Evolutionary conservation across 2,797 vertebrate genomes (phyloP), one percentile per base, ranked within the genome.

Genomic region (Okamejei kenojei): DNA sequence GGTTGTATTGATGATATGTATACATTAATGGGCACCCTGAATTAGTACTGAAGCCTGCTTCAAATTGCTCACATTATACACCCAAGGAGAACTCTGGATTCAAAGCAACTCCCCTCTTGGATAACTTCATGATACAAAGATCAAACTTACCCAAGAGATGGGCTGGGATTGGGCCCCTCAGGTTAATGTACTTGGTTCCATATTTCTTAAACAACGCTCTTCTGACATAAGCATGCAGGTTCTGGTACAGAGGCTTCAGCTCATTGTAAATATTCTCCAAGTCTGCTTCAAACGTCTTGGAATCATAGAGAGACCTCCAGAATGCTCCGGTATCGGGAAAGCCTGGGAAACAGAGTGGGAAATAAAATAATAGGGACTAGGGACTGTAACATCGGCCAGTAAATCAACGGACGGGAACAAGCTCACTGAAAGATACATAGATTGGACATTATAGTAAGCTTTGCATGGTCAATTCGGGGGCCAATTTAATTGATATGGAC

Each of bases 81-180:
- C 26, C 5, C 45, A 63, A 11, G 29, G 61, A n/a, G 17, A 61
- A 32, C 58, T 88, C 13, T n/a, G 61, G 13, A 32, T 13, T 8
- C 61, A 13, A 84, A 29, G 10, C 10, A 84, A 84, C 8, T 9
- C 7, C 19, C 26, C 21, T 23, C 38, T 45, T 23, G 80, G 54
- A 81, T 58, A 82, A 82, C 21, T 26, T 82, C 13, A 11, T 26
- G 19, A 15, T 68, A 9, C n/a, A 73, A 74, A n/a, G 21, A 23
- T 68, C 54, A 54, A 63, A 81, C 96, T 96, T 95, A 99, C 99
- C 99, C 58, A 99, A 96, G 93, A 99, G 95, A 93, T 99, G 99
- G 78, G 99, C 98, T 77, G 99, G 99, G 93, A 99, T 99, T 80
- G 99, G 98, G n/a, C 98, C 99, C 94, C 96, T 97, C 84, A 98